These are phyloP conservation scores for Pelodiscus sinensis DNA, from an alignment of 2,113 vertebrate species.

Conservation along the genomic window DNA sequence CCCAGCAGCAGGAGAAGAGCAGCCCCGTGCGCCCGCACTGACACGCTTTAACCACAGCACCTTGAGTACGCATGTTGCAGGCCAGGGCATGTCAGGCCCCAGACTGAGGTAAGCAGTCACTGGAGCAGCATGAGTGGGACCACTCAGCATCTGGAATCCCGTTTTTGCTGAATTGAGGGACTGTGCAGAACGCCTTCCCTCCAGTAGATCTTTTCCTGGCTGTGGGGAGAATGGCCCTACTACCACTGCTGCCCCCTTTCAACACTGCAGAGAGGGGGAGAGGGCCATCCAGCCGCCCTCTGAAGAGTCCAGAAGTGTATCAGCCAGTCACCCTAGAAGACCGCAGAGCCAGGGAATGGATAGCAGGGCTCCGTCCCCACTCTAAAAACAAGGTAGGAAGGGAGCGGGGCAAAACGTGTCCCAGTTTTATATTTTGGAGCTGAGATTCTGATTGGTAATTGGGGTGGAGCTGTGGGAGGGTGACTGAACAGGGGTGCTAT, in stretches of 20 bases:
- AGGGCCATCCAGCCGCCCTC: background rate
- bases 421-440: background rate
- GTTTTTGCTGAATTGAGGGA: background rate
- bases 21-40: background rate
- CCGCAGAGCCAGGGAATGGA: accelerated
- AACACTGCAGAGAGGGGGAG: background rate
- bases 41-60: conserved; percentile 3
- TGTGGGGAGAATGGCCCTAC: background rate
- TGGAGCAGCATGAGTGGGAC: background rate
- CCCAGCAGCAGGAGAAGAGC: background rate
- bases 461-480: background rate
- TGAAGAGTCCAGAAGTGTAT: background rate
- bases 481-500: too few relatives aligned
- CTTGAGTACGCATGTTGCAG: background rate
- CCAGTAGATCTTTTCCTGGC: too few relatives aligned
- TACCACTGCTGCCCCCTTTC: background rate
- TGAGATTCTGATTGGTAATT: background rate
- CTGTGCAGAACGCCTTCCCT: background rate
- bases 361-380: background rate
- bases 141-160: background rate
- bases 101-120: background rate
- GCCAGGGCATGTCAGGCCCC: background rate
- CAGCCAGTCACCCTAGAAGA: background rate
- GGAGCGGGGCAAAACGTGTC: background rate
- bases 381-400: background rate